Base-by-base conservation (phyloP, 2,113 vertebrate species). In the Lamprotornis superbus region DNA sequence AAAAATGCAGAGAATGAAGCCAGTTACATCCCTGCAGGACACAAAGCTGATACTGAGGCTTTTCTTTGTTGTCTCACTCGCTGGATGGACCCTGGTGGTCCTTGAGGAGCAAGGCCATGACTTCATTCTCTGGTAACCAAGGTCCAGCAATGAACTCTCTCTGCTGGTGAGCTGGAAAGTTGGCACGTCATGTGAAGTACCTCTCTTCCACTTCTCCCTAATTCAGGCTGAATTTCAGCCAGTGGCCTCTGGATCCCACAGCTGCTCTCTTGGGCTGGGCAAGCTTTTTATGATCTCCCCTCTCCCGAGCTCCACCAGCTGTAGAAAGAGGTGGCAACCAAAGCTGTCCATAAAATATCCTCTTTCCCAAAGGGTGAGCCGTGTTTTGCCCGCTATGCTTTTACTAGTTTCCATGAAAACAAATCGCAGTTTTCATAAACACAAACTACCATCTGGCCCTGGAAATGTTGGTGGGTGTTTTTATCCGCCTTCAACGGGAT, bases 371-470 rank as follows among this genome's bases (percentile, higher is more conserved):
- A 93, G 90, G 68, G 49, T 52, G 52, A 93, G 90, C 71, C 2
- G 5, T 79, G 73, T 90, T 97, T 95, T 81, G 52, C 87, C 70
- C 1, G 0, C 64, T 67, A 70, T 64, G 76, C 64, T 92, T 90
- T 95, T 92, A 89, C 77, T 71, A 84, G 92, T 93, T 94, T 91
- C 88, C 92, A 96, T 96, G 87, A 96, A 95, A 94, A 86, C 90
- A 91, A 91, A 95, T 50, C 12, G 10, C 78, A 69, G 87, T 83
- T 93, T 94, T 97, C 81, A 55, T 90, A 94, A 92, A 91, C 83
- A 77, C 78, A 93, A 93, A 88, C 83, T 57, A 79, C 93, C 97
- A 97, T 92, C 93, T 95, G 97, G 75, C 93, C 84, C 83, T 56
- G 78, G 82, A 91, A 52, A 95, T 5, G 5, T 19, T 37, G 65